These are phyloP conservation scores for Parazoanthus swiftii DNA, from an alignment of 92 coral and sea anemone genomes.

Conservation along the genomic window DNA sequence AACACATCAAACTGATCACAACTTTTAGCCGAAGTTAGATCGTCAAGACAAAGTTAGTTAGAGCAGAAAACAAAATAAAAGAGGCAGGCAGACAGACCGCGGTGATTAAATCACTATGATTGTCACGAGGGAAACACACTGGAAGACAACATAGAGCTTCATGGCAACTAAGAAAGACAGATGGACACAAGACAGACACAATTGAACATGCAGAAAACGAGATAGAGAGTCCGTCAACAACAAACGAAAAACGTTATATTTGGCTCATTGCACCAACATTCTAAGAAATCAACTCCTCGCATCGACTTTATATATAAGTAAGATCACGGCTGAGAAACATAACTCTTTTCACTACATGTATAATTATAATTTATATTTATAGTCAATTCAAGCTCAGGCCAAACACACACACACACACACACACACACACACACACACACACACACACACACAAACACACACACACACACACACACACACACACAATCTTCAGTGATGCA, in stretches of 20 bases:
- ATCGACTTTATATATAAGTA: background rate
- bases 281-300: background rate
- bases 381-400: background rate
- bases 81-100: background rate
- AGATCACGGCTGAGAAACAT: background rate
- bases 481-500: background rate
- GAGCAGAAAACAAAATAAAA: background rate
- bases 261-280: background rate
- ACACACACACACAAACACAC: background rate
- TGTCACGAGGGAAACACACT: background rate
- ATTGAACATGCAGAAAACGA: background rate
- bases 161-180: background rate
- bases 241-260: background rate
- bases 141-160: background rate
- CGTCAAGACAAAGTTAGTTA: background rate
- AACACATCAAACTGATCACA: background rate
- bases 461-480: background rate
- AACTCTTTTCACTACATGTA: background rate
- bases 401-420: background rate
- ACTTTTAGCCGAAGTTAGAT: background rate
- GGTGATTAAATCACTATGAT: background rate
- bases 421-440: background rate
- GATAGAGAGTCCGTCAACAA: background rate
- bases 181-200: background rate
- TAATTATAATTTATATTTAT: background rate